Conservation (phyloP, 92 coral and sea anemone species). For the Actinostola sp. region DNA sequence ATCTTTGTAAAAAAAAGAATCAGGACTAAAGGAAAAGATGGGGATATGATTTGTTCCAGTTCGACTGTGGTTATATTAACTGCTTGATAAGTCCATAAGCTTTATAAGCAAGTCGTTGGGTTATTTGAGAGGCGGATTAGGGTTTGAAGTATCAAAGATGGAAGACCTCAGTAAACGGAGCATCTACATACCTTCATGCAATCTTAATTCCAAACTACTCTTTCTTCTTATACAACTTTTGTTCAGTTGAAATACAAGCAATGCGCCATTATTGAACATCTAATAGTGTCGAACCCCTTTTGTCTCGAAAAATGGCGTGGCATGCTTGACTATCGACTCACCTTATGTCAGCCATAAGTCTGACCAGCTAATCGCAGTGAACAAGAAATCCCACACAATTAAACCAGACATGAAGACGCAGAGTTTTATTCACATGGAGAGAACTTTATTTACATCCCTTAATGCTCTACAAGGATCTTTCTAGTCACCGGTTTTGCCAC, state of each 20-base stretch:
- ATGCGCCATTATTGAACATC: not conserved
- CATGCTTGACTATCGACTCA: not conserved
- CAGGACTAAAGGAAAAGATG: not conserved
- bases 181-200: slow-evolving; percentile 1
- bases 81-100: not conserved
- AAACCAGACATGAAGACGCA: not conserved
- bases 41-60: not conserved
- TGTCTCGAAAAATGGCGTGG: not conserved
- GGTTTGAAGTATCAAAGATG: slow-evolving; percentile 4
- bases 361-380: not conserved
- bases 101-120: not conserved
- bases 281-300: not conserved
- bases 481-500: not conserved
- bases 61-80: not conserved
- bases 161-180: not conserved
- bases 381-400: not conserved
- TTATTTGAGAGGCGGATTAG: not conserved
- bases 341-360: too few relatives aligned
- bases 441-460: slow-evolving; percentile 22
- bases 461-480: slow-evolving; percentile 11
- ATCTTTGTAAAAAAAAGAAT: too few relatives aligned
- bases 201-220: not conserved
- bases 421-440: slow-evolving; percentile 7
- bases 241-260: not conserved
- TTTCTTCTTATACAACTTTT: not conserved